Base-by-base conservation (phyloP, 92 coral and sea anemone species). In the Umimayanthus chanpuru region DNA sequence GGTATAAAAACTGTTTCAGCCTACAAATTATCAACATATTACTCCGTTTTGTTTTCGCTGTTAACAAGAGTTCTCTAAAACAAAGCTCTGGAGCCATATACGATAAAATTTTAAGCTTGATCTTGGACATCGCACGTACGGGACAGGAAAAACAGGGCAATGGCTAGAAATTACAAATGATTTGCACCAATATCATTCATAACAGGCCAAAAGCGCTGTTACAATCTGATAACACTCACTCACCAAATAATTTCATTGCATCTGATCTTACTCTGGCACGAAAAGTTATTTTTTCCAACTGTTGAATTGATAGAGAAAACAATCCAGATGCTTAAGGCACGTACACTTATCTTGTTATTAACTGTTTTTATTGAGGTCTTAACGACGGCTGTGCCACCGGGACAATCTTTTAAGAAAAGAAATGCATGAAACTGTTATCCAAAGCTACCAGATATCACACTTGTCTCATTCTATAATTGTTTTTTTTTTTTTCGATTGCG, bases 241-340 rank as follows among this genome's bases (percentile, higher is more conserved):
- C 16, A 16, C 55, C 76, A 30, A 68, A 43, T 10, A n/a, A 5
- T 82, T 68, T 83, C 87, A 70, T 38, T 68, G 14, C 43, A 83
- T 68, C 87, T 83, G n/a, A n/a, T n/a, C n/a, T n/a, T n/a, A n/a
- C n/a, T n/a, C n/a, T 44, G 25, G 61, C 77, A 82, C 64, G 58
- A 67, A 44, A 70, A 47, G 64, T 47, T 78, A 26, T 6, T 25
- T 83, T 66, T 29, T 75, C 5, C 50, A 39, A 71, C 11, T 71
- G 25, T 29, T 18, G 75, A 39, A 50, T 68, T 83, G 77, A 44
- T 29, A 70, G 61, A 43, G 38, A 47, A 71, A 70, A 67, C 38
- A 61, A 65, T 26, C 32, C 20, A 83, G 58, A 30, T 30, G 67
- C 28, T 39, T 28, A 4, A 10, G 47, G 78, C 38, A 32, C 41